phyloP scores from a whole-genome alignment of 2,113 vertebrate species.

The Chamaetylas fuelleborni region DNA sequence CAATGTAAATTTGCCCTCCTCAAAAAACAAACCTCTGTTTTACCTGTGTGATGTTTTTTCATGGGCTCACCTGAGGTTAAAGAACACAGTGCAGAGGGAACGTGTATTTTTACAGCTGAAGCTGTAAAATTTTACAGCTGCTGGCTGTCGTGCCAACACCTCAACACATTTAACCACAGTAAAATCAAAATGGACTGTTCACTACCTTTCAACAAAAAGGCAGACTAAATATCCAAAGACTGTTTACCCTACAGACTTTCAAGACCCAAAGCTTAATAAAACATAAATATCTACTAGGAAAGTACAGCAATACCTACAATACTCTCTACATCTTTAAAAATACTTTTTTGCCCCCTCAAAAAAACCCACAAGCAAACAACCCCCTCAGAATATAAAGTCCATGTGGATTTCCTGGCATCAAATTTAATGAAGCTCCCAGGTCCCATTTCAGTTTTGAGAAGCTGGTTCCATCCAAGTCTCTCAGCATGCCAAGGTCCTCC shows the following conservation, averaged over 20 bases:
- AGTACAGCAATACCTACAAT: not conserved
- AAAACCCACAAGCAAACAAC: not conserved
- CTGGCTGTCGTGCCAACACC: not conserved
- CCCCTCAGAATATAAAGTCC: not conserved
- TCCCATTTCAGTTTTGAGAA: not conserved
- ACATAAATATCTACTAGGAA: not conserved
- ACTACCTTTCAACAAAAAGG: not conserved
- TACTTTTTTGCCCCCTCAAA: rapidly evolving
- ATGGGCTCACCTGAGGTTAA: not conserved
- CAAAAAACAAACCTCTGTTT: not conserved
- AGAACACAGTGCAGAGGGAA: not conserved
- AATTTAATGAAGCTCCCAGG: not conserved
- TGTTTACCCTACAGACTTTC: not conserved
- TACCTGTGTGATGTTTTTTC: not conserved
- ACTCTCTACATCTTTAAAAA: not conserved
- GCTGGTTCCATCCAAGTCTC: not conserved
- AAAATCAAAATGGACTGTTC: not conserved
- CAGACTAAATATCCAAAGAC: not conserved
- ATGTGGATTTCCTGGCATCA: not conserved
- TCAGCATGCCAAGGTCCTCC: not conserved
- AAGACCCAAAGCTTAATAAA: not conserved
- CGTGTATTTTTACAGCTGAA: not conserved
- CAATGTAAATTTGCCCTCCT: not conserved
- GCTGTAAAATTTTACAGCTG: not conserved
- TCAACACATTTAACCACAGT: not conserved